A percentile compares a stretch with the other conserved stretches of the same genome.
Evolutionary conservation across 2,888 invertebrate genomes (phyloP).

Genomic region (Julus scandinavius): DNA sequence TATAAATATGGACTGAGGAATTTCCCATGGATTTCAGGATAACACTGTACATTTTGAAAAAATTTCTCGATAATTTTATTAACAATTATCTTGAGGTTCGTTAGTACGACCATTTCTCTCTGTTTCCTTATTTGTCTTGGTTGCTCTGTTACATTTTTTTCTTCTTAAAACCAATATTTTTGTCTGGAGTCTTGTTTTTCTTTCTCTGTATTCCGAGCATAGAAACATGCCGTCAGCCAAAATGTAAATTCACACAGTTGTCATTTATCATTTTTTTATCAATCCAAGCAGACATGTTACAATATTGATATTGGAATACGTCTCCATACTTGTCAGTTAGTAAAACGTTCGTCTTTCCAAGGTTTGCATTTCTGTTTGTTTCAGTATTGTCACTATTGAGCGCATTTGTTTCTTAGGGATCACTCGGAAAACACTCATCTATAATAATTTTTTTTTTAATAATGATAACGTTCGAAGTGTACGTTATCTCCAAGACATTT

Average conservation of each 20-base stretch:
- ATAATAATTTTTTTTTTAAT: no score
- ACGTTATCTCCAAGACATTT: no score
- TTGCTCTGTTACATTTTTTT: background rate
- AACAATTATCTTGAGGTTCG: no score
- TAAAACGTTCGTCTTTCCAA: background rate
- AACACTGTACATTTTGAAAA: no score
- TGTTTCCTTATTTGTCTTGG: no score
- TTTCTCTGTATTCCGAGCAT: background rate
- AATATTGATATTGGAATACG: slow-evolving; percentile 41
- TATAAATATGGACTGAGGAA: no score
- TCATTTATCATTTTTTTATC: slow-evolving; percentile 46
- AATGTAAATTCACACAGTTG: slow-evolving; percentile 30
- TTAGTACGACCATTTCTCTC: no score
- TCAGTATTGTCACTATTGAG: background rate
- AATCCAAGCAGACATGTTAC: slow-evolving; percentile 42
- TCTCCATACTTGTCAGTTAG: slow-evolving; percentile 34
- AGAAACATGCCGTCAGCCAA: background rate
- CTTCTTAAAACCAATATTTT: background rate
- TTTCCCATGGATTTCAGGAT: no score
- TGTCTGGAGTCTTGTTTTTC: background rate
- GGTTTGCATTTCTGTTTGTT: background rate
- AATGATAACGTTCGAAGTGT: no score
- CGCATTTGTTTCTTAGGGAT: background rate
- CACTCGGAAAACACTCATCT: background rate
- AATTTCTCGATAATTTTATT: no score